Conservation (phyloP, 2,113 vertebrate species). For the Aegithalos caudatus region DNA sequence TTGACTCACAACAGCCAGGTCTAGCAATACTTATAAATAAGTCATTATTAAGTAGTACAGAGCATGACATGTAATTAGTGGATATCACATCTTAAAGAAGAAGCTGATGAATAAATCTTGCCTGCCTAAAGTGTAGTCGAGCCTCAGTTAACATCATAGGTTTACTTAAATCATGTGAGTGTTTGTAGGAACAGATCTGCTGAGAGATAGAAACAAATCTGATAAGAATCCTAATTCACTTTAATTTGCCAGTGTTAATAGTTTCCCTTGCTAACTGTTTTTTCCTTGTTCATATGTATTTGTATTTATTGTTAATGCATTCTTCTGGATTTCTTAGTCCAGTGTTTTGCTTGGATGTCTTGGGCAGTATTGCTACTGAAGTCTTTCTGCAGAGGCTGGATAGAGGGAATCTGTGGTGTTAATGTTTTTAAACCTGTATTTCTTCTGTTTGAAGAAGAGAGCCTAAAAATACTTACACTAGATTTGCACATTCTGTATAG, state of each 20-base stretch:
- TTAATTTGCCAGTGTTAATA: neutral
- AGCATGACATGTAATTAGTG: neutral
- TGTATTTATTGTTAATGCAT: neutral
- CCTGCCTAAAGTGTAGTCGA: neutral
- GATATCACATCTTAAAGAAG: neutral
- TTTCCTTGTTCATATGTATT: neutral
- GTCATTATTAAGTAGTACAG: neutral
- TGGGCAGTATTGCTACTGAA: neutral
- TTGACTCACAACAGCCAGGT: neutral
- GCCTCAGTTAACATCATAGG: neutral
- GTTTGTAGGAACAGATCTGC: neutral
- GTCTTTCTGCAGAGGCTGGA: constrained; percentile 27
- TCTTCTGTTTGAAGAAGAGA: constrained; percentile 65
- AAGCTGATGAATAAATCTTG: neutral
- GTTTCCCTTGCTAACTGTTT: neutral
- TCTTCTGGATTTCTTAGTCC: neutral
- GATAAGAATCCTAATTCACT: neutral
- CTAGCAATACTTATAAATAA: neutral
- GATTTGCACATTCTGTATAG: constrained; percentile 59
- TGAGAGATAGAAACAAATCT: neutral
- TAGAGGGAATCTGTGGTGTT: constrained; percentile 17
- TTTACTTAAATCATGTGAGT: neutral
- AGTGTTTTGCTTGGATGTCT: neutral
- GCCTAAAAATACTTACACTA: neutral
- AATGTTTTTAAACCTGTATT: constrained; percentile 43